Evolutionary conservation across 2,888 invertebrate species (phyloP).

Genomic region (Gymnocheta viridis): DNA sequence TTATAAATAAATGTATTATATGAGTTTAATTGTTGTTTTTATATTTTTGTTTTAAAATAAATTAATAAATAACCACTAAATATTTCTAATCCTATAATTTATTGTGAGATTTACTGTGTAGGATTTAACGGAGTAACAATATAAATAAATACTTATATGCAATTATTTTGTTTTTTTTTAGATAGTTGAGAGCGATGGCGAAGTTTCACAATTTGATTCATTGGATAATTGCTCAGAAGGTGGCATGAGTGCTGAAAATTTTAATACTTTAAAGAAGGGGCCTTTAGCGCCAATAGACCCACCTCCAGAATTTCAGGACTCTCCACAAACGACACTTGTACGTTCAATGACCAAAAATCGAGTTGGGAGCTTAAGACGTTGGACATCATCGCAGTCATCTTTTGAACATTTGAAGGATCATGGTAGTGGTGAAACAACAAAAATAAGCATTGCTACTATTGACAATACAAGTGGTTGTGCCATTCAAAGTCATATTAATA

Average conservation of each 20-base stretch:
- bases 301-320: constrained; percentile 90
- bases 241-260: constrained; percentile 90
- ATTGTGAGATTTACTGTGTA: too few species aligned
- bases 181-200: constrained; percentile 92
- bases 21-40: too few species aligned
- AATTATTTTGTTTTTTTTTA: constrained; percentile 74
- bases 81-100: too few species aligned
- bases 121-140: too few species aligned
- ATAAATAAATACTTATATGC: too few species aligned
- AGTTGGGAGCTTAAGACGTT: constrained; percentile 76
- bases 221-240: constrained; percentile 88
- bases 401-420: constrained; percentile 78
- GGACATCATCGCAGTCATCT: constrained; percentile 81
- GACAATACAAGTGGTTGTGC: constrained; percentile 49
- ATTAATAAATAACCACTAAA: too few species aligned
- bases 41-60: too few species aligned
- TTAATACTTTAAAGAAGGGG: constrained; percentile 91
- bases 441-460: constrained; percentile 44
- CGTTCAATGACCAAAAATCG: constrained; percentile 79
- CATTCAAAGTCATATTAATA: constrained; percentile 21
- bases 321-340: constrained; percentile 81
- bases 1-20: too few species aligned
- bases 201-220: constrained; percentile 90
- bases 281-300: constrained; percentile 90
- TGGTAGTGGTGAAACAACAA: constrained; percentile 61